Evolutionary conservation across 2,797 vertebrate genomes (phyloP).

Genomic region (Semotilus atromaculatus): DNA sequence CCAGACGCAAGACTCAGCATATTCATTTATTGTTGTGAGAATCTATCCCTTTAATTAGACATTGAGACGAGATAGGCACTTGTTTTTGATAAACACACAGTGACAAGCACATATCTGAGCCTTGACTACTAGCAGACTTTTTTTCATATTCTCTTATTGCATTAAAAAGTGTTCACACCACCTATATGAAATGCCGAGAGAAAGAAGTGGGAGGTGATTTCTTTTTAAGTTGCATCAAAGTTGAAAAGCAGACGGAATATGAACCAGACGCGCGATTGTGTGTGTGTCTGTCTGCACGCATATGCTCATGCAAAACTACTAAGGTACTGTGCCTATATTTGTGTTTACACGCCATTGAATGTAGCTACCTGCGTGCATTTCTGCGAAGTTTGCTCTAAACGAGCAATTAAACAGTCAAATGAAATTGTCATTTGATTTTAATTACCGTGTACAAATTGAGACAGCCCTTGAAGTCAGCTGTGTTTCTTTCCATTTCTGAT

Average conservation of each 20-base stretch:
- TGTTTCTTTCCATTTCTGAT: slow-evolving; percentile 56
- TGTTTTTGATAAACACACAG: slow-evolving; percentile 73
- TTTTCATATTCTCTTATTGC: slow-evolving; percentile 61
- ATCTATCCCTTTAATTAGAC: slow-evolving; percentile 82
- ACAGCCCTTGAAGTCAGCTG: slow-evolving; percentile 60
- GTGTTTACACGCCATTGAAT: slow-evolving; percentile 23
- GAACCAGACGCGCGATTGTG: slow-evolving; percentile 63
- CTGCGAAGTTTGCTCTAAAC: slow-evolving; percentile 51
- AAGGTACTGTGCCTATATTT: slow-evolving; percentile 22
- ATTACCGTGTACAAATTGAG: slow-evolving; percentile 64
- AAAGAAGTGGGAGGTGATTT: slow-evolving; percentile 73
- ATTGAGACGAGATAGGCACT: slow-evolving; percentile 69
- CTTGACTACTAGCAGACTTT: slow-evolving; percentile 57
- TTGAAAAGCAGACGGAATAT: slow-evolving; percentile 54
- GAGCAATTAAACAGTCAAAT: slow-evolving; percentile 62
- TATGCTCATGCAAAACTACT: slow-evolving; percentile 28
- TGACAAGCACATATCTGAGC: slow-evolving; percentile 59
- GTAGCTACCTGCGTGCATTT: slow-evolving; percentile 29
- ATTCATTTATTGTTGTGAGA: slow-evolving; percentile 80
- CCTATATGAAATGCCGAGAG: slow-evolving; percentile 64
- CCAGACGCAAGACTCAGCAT: slow-evolving; percentile 76
- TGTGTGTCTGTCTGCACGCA: slow-evolving; percentile 23
- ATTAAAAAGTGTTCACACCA: slow-evolving; percentile 65
- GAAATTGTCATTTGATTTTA: slow-evolving; percentile 64
- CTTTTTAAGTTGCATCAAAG: slow-evolving; percentile 62